phyloP scores from a whole-genome alignment of 2,113 vertebrate species.

The Phalacrocorax brasilianus region DNA sequence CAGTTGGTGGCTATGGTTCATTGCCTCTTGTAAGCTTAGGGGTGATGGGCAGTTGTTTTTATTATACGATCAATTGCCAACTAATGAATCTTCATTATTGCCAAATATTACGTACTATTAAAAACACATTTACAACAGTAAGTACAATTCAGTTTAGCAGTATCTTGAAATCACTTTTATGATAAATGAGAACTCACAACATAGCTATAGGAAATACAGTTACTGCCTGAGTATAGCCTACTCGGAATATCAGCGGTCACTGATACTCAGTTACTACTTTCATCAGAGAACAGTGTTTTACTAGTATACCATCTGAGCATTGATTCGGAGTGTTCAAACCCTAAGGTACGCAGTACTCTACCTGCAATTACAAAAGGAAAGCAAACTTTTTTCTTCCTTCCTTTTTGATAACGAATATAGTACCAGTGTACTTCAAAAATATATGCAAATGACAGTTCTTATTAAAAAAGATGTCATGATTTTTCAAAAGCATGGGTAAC shows the following conservation, averaged over 20 bases:
- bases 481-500: neutral
- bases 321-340: neutral
- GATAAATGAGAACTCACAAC: neutral
- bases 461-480: neutral
- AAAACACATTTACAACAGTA: neutral
- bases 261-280: neutral
- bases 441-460: neutral
- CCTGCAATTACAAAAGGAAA: neutral
- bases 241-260: neutral
- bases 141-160: neutral
- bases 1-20: neutral
- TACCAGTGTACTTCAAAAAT: neutral
- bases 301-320: neutral
- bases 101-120: neutral
- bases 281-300: neutral
- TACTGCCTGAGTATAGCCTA: neutral
- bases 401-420: neutral
- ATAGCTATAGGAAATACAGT: neutral
- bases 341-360: neutral
- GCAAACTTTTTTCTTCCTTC: neutral
- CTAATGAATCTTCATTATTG: neutral
- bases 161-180: neutral
- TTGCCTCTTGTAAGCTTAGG: neutral
- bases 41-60: neutral
- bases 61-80: neutral